Evolutionary conservation across 2,888 invertebrate genomes (phyloP), one percentile per base, ranked within the genome.

Genomic region (Calameuta pallipes): DNA sequence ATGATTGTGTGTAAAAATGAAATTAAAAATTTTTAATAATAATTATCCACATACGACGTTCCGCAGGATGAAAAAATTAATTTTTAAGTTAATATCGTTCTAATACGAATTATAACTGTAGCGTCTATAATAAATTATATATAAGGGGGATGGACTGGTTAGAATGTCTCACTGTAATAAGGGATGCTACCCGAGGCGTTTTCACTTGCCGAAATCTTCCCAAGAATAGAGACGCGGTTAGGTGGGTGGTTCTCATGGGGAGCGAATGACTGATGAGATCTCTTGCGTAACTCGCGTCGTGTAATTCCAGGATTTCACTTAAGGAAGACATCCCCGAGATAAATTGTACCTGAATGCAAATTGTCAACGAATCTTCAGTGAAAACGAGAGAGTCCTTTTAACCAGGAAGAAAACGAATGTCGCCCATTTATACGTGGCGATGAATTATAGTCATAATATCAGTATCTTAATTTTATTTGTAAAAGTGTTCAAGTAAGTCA

Each of bases 301-400:
- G 82, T 84, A 83, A 84, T 86, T 83, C 81, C 81, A 81, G 84
- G 85, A 87, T 33, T 86, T 87, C 87, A 85, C 84, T 87, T 84
- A 79, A 79, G 41, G 80, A 74, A 75, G 84, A 84, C 78, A 81
- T 76, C 81, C 56, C 9, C 80, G 82, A 87, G 85, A 87, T 86
- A 88, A 87, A 88, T 87, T 82, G 85, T 82, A 80, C 76, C 75
- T 77, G 81, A 82, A 87, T 87, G 87, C 85, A 87, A 87, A 87
- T 87, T 82, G 71, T 83, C 81, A 78, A 76, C 80, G 83, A 84
- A 83, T 83, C 82, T 83, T 85, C 87, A 86, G 23, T 23, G 56
- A 56, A 56, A 56, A 56, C 23, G 56, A 56, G 56, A 56, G 23
- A 56, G 23, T 56, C 56, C 9, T 56, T 23, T 56, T 56, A 56